Conservation (phyloP, 1,140 invertebrate genomes). For the Lordiphosa clarofinis region DNA sequence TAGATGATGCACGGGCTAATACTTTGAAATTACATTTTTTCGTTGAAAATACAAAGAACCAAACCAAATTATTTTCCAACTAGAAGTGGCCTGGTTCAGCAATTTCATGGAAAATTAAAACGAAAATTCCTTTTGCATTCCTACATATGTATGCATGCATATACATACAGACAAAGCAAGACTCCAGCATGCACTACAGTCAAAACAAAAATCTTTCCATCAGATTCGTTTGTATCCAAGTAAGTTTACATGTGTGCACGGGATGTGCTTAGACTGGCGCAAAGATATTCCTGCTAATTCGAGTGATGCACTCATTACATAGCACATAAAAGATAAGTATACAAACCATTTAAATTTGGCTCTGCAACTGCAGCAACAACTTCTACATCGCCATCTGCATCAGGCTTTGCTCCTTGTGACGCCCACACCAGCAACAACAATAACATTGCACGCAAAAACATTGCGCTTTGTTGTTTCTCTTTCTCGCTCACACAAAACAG, state of each 20-base stretch:
- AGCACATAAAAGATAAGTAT: constrained; percentile 5
- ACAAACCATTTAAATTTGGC: constrained; percentile 54
- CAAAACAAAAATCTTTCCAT: too few species aligned
- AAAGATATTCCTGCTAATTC: constrained; percentile 32
- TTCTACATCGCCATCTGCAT: constrained; percentile 14
- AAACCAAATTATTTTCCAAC: too few species aligned
- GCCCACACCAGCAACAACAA: constrained; percentile 38
- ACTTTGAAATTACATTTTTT: too few species aligned
- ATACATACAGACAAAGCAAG: too few species aligned
- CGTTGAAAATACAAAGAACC: too few species aligned
- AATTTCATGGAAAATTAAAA: too few species aligned
- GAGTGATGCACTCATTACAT: constrained; percentile 50
- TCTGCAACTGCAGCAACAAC: constrained; percentile 25
- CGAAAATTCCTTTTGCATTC: too few species aligned
- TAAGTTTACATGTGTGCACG: background rate
- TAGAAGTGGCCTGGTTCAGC: too few species aligned
- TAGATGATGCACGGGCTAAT: too few species aligned
- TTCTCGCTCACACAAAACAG: constrained; percentile 2
- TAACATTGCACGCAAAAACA: constrained; percentile 24
- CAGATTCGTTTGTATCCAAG: background rate
- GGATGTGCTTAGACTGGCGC: background rate
- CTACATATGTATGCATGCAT: too few species aligned
- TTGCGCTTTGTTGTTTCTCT: constrained; percentile 26
- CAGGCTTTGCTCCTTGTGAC: constrained; percentile 43
- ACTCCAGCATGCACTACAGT: too few species aligned